Evolutionary conservation across 2,797 vertebrate species (phyloP).

Genomic region (Dryobates pubescens): DNA sequence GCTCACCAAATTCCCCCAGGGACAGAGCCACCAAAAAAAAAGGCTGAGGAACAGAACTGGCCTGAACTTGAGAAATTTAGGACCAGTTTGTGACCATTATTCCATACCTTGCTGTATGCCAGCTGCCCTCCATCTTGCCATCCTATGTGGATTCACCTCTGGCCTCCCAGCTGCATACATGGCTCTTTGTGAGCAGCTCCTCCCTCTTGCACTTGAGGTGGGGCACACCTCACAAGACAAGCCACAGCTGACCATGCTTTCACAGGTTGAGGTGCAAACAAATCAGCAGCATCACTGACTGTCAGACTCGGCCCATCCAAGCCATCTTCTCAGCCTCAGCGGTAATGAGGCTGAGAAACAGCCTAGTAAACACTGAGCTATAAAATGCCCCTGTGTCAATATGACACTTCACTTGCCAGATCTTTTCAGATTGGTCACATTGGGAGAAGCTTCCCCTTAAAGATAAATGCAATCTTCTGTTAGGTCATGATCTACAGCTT

Average conservation of each 20-base stretch:
- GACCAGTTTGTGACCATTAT: not conserved
- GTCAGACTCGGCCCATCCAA: not conserved
- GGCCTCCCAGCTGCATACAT: fast-evolving
- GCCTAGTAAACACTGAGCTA: not conserved
- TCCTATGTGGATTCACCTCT: fast-evolving
- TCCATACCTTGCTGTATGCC: not conserved
- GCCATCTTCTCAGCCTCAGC: not conserved
- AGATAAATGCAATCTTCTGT: not conserved
- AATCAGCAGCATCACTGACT: not conserved
- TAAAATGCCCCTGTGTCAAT: not conserved
- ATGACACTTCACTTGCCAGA: not conserved
- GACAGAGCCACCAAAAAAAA: not conserved
- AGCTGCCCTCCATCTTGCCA: not conserved
- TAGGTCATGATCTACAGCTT: not conserved
- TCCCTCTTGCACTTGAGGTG: not conserved
- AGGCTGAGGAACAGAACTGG: not conserved
- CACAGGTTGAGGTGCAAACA: fast-evolving
- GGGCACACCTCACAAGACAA: fast-evolving
- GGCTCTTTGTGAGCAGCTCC: not conserved
- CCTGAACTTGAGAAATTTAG: not conserved
- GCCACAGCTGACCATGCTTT: not conserved
- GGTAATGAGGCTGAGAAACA: not conserved
- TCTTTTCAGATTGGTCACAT: not conserved
- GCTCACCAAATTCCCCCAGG: not conserved
- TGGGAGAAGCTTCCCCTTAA: not conserved